These are phyloP conservation scores for Oryzaephilus surinamensis DNA, from an alignment of 1,140 invertebrate species.

Conservation along the genomic window DNA sequence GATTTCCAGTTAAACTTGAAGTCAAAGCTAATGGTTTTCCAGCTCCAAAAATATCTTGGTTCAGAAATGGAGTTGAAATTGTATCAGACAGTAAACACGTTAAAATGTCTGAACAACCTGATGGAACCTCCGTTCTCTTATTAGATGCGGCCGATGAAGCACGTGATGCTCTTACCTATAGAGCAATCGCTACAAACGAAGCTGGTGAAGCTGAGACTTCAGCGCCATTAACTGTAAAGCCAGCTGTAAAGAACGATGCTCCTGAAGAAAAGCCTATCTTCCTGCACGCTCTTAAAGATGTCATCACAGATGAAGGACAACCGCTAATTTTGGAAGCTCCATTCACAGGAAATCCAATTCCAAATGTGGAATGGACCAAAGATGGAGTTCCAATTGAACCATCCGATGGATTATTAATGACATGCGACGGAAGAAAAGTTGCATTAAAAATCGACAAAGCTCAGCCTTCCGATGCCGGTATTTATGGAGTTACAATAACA, in stretches of 20 bases:
- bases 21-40: slow-evolving; percentile 68
- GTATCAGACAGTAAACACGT: slow-evolving; percentile 59
- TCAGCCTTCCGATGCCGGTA: slow-evolving; percentile 60
- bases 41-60: slow-evolving; percentile 63
- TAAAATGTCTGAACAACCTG: slow-evolving; percentile 52
- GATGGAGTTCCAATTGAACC: slow-evolving; percentile 56
- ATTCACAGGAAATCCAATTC: slow-evolving; percentile 77
- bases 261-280: slow-evolving; percentile 67
- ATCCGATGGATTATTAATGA: slow-evolving; percentile 54
- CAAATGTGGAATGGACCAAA: slow-evolving; percentile 74
- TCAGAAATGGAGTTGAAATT: slow-evolving; percentile 63
- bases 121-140: slow-evolving; percentile 56
- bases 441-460: slow-evolving; percentile 65
- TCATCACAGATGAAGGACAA: slow-evolving; percentile 66
- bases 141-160: slow-evolving; percentile 46
- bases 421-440: slow-evolving; percentile 73
- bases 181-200: slow-evolving; percentile 61
- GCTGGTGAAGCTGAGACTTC: slow-evolving; percentile 59
- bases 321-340: slow-evolving; percentile 52
- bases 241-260: slow-evolving; percentile 38
- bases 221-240: slow-evolving; percentile 54
- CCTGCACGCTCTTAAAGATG: slow-evolving; percentile 59
- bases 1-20: slow-evolving; percentile 68
- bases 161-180: slow-evolving; percentile 63
- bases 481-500: slow-evolving; percentile 60